Base-by-base conservation (phyloP, 2,888 invertebrate genomes). In the Cheilosia scutellata region DNA sequence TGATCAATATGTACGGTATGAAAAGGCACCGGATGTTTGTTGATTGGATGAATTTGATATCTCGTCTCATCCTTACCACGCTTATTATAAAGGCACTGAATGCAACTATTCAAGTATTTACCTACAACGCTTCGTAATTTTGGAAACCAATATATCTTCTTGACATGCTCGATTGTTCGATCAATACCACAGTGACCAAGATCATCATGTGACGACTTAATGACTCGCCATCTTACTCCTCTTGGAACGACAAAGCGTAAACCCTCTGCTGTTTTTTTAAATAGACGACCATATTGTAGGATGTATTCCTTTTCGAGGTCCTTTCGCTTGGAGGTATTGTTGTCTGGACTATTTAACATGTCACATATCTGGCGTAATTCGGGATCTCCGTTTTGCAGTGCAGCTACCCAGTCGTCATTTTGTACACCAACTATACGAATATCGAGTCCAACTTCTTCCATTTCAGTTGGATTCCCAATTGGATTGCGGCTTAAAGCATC, bases 21-120 rank as follows among this genome's bases (percentile, higher is more conserved):
- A 68, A 84, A 66, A 58, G 89, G 87, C 51, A 88, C 71, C 27
- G 86, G 16, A 16, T 20, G 25, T 11, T 51, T 66, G 1, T 58
- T 29, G 5, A 55, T 55, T 2, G 7, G 60, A 37, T 42, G 42
- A 4, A 42, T 42, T 11, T 42, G 42, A n/a, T 42, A 42, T n/a
- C 5, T 13, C 2, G 13, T 42, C n/a, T 42, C 42, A 13, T 42
- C 42, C 11, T 42, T 42, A n/a, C n/a, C 31, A 9, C 33, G 20
- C 6, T 51, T 66, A 7, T 37, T 63, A 6, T 44, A 42, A 7
- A 40, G 63, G 11, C 29, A 63, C 5, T 25, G 27, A 27, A 63
- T 63, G 6, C 11, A 63, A n/a, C 6, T 63, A 16, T 42, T 47
- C 29, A 29, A 20, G 29, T n/a, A 13, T 25, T 42, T 63, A 29